These are phyloP conservation scores for Lucilia sericata DNA, from an alignment of 1,140 invertebrate genomes.

Conservation along the genomic window DNA sequence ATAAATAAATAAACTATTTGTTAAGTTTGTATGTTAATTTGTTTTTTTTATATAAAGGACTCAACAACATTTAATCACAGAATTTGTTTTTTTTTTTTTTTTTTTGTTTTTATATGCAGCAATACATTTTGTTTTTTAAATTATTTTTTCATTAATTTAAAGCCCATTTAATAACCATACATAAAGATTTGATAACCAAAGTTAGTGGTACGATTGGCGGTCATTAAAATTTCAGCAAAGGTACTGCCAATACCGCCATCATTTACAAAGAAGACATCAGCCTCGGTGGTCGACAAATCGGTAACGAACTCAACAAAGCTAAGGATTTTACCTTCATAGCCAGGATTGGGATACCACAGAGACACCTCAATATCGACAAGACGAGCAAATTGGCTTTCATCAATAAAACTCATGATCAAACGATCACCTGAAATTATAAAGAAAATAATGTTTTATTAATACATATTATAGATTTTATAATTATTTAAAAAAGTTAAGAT, in stretches of 20 bases:
- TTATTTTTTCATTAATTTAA: slow-evolving; percentile 17
- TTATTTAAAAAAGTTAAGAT: too few species aligned
- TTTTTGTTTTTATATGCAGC: background rate
- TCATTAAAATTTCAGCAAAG: slow-evolving; percentile 54
- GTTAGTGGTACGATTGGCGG: slow-evolving; percentile 54
- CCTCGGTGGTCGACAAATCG: slow-evolving; percentile 56
- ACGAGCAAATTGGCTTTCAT: slow-evolving; percentile 56
- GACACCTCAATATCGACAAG: slow-evolving; percentile 56
- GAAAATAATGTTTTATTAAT: too few species aligned
- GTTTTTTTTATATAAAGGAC: slow-evolving; percentile 5
- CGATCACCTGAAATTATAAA: slow-evolving; percentile 53
- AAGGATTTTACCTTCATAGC: slow-evolving; percentile 49
- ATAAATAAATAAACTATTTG: slow-evolving; percentile 11
- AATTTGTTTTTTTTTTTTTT: background rate
- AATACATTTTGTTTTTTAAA: background rate
- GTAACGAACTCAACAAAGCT: slow-evolving; percentile 61
- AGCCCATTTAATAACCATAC: slow-evolving; percentile 56
- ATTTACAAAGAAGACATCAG: slow-evolving; percentile 52
- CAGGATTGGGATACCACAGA: slow-evolving; percentile 53
- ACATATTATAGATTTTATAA: too few species aligned
- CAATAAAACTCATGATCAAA: slow-evolving; percentile 55
- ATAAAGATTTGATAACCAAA: slow-evolving; percentile 60
- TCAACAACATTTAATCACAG: slow-evolving; percentile 26
- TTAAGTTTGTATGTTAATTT: background rate
- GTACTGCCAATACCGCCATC: slow-evolving; percentile 56